phyloP scores from a whole-genome alignment of 2,113 vertebrate species.

The Struthidea cinerea region DNA sequence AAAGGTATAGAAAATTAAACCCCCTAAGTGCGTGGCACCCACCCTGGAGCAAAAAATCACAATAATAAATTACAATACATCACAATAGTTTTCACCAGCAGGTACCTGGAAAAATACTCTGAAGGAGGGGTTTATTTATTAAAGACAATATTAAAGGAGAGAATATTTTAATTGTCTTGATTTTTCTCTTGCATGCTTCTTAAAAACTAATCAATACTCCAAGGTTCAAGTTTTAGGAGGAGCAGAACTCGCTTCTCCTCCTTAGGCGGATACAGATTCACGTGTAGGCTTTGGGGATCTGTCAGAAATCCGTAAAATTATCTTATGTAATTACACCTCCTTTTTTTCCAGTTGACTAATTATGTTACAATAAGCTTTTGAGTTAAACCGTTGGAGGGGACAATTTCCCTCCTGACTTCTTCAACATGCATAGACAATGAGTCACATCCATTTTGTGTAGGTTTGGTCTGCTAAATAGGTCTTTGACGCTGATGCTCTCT shows the following conservation, averaged over 20 bases:
- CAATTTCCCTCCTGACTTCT: neutral
- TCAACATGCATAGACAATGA: neutral
- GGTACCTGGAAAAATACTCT: neutral
- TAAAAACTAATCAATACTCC: neutral
- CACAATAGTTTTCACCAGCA: neutral
- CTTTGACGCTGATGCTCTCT: neutral
- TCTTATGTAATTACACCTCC: neutral
- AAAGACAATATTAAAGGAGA: neutral
- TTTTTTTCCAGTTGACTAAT: neutral
- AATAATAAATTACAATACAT: neutral
- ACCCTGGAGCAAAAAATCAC: neutral
- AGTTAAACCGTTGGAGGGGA: neutral
- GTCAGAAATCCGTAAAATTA: neutral
- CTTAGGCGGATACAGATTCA: fast-evolving
- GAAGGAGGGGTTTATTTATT: neutral
- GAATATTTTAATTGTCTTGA: neutral
- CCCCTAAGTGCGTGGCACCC: no score
- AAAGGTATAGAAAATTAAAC: neutral
- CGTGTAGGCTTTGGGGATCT: fast-evolving
- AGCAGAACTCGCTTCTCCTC: neutral
- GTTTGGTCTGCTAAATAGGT: neutral
- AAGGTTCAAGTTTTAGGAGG: neutral
- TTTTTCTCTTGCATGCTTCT: neutral
- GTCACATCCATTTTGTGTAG: neutral
- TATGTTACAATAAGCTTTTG: neutral